Evolutionary conservation across 1,140 invertebrate genomes (phyloP).

Genomic region (silkworm (Bombyx mori)): DNA sequence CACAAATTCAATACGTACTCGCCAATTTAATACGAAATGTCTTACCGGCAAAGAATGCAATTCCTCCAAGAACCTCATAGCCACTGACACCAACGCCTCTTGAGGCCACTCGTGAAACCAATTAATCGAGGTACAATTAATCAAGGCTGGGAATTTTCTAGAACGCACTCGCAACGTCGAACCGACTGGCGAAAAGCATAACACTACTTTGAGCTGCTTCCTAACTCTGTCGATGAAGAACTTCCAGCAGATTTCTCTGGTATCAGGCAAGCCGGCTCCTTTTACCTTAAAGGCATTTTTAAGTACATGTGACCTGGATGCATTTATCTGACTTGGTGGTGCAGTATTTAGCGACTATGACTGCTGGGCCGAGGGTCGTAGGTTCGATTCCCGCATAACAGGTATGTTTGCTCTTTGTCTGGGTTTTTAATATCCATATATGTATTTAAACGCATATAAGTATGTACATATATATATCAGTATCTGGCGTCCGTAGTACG

Average conservation of each 20-base stretch:
- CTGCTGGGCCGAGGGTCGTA: too few species aligned
- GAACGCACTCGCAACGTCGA: slow-evolving; percentile 91
- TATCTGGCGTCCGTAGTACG: too few species aligned
- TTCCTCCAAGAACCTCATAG: slow-evolving; percentile 88
- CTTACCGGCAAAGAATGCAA: slow-evolving; percentile 83
- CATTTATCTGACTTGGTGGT: too few species aligned
- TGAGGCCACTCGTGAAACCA: slow-evolving; percentile 99
- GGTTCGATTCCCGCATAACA: too few species aligned
- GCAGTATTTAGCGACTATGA: too few species aligned
- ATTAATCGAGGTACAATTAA: slow-evolving; percentile 95
- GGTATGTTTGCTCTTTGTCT: too few species aligned
- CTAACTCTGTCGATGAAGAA: slow-evolving; percentile 97
- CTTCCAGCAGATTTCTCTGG: slow-evolving; percentile 96
- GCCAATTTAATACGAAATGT: too few species aligned
- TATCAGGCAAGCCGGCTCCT: slow-evolving; percentile 88
- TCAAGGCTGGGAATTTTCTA: slow-evolving; percentile 95
- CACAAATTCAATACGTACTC: too few species aligned
- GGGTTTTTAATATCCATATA: too few species aligned
- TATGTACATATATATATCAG: too few species aligned
- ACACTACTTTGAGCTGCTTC: slow-evolving; percentile 89
- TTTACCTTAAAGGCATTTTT: slow-evolving; percentile 73
- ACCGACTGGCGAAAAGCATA: slow-evolving; percentile 96
- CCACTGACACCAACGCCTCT: slow-evolving; percentile 94
- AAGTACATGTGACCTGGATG: background rate
- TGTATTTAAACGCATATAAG: too few species aligned